Evolutionary conservation across 2,888 invertebrate species (phyloP).

Genomic region (Eugnorisma glareosa): DNA sequence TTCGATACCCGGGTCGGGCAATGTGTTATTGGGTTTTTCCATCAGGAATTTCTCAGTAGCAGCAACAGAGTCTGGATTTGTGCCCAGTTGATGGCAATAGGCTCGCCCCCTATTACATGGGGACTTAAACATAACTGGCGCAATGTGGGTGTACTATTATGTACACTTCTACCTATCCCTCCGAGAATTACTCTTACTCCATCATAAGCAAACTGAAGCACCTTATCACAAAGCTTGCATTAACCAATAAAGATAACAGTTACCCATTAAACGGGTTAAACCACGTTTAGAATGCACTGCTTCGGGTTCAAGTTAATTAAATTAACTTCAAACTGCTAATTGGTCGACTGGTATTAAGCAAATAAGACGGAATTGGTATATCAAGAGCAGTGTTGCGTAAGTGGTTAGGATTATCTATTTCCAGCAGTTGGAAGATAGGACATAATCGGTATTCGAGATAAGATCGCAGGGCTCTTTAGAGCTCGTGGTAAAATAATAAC

Average conservation of each 20-base stretch:
- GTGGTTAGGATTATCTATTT: neutral
- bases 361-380: neutral
- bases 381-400: neutral
- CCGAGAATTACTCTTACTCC: too few relatives aligned
- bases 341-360: constrained; percentile 7
- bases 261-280: constrained; percentile 9
- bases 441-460: neutral
- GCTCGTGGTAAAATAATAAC: too few relatives aligned
- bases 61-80: too few relatives aligned
- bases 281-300: constrained; percentile 25
- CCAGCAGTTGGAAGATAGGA: neutral
- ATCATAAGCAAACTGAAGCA: neutral
- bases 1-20: too few relatives aligned
- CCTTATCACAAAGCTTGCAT: constrained; percentile 6
- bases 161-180: too few relatives aligned
- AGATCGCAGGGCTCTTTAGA: neutral
- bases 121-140: too few relatives aligned
- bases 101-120: too few relatives aligned
- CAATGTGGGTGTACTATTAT: too few relatives aligned
- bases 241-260: constrained; percentile 3
- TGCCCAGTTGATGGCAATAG: too few relatives aligned
- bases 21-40: too few relatives aligned
- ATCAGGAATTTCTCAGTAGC: too few relatives aligned
- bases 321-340: constrained; percentile 9
- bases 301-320: constrained; percentile 28